Base-by-base conservation (phyloP, 2,888 invertebrate genomes). In the Arrhopalites spinosus region DNA sequence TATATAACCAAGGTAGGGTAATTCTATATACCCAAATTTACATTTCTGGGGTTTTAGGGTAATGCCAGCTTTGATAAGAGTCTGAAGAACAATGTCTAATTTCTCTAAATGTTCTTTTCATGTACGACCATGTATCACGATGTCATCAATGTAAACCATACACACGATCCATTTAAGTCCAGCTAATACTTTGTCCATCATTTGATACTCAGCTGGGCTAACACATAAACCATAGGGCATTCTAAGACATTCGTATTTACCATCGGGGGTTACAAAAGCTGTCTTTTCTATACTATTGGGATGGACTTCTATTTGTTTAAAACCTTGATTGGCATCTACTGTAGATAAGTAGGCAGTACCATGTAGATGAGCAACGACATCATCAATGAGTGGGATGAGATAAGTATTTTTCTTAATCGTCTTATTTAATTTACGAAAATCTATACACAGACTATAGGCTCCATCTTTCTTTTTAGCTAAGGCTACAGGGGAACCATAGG, bases 391-490 rank as follows among this genome's bases (percentile, higher is more conserved):
- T 3, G 72, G 72, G 1, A 72, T 36, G 7, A 66, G 73, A 66
- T 73, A 73, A 2, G 29, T 23, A 27, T 45, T 20, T n/a, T 50
- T 67, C 2, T 36, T 36, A 2, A 50, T 29, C 11, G 20, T 20
- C 8, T 8, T 7, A 64, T 67, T 66, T 7, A 74, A 13, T 43
- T 15, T 36, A 15, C 74, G 15, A 36, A 27, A 74, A 67, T 74
- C 74, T 23, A 66, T 56, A 17, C 64, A 64, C 25, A 74, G 5
- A 30, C 74, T 36, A 29, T 45, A 36, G 2, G 25, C 56, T n/a
- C 74, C 74, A 56, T 74, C 74, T 25, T 74, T 74, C 67, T 74
- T 74, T 8, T n/a, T n/a, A n/a, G n/a, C n/a, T n/a, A n/a, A n/a
- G n/a, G n/a, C n/a, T n/a, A n/a, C n/a, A n/a, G n/a, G n/a, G n/a